Conservation (phyloP, 2,888 invertebrate species). For the Eulithis testata region DNA sequence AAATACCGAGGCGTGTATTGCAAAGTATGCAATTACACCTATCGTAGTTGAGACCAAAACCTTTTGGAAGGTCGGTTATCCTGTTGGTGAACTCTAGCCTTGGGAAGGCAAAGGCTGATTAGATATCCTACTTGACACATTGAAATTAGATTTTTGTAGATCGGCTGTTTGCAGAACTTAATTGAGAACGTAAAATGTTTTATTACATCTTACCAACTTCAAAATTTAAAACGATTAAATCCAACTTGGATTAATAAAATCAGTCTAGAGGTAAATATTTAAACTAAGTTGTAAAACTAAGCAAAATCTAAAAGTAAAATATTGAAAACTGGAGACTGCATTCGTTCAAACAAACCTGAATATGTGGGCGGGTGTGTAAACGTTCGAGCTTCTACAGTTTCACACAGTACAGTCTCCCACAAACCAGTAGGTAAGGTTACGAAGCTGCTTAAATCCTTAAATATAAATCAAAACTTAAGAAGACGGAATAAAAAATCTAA, state of each 20-base stretch:
- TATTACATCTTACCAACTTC: background rate
- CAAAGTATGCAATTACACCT: too few species aligned
- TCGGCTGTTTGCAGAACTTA: background rate
- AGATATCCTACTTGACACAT: constrained; percentile 33
- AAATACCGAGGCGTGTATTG: too few species aligned
- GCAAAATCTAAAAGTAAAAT: constrained; percentile 20
- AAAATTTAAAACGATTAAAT: background rate
- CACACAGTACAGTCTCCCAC: background rate
- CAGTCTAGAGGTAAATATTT: background rate
- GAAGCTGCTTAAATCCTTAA: background rate
- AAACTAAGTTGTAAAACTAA: background rate
- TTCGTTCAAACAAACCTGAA: constrained; percentile 25
- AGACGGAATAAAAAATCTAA: too few species aligned
- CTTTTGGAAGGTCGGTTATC: background rate
- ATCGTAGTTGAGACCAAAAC: background rate
- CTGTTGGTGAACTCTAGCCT: constrained; percentile 8
- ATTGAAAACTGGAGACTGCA: constrained; percentile 17
- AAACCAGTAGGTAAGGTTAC: constrained; percentile 1
- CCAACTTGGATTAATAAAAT: too few species aligned
- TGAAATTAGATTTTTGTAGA: constrained; percentile 28
- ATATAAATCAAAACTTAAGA: too few species aligned
- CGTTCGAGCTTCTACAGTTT: constrained; percentile 10
- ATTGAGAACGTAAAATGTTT: background rate
- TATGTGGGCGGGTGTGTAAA: constrained; percentile 23
- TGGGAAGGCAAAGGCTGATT: constrained; percentile 24